Evolutionary conservation across 2,797 vertebrate genomes (phyloP).

Genomic region (Gymnothorax javanicus): DNA sequence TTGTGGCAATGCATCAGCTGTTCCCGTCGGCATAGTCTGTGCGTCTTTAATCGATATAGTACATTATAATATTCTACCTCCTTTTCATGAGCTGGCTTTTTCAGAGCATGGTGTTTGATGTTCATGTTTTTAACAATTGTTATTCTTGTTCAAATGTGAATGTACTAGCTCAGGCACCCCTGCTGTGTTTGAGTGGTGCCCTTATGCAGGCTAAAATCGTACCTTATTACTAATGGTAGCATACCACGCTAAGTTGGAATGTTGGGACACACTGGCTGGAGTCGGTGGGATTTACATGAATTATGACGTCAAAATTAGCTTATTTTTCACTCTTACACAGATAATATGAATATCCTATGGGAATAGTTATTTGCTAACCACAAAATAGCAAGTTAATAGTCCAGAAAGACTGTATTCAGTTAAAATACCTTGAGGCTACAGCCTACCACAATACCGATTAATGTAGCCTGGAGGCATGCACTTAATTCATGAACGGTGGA

Average conservation of each 20-base stretch:
- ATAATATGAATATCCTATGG: not conserved
- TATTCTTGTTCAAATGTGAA: constrained; percentile 29
- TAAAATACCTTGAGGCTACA: not conserved
- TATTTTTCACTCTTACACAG: not conserved
- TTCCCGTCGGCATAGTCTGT: not conserved
- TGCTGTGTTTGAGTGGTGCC: constrained; percentile 22
- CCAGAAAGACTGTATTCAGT: not conserved
- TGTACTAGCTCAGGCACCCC: constrained; percentile 47
- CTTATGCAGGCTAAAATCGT: constrained; percentile 48
- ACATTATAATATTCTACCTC: not conserved
- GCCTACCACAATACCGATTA: too few species aligned
- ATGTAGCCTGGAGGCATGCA: not conserved
- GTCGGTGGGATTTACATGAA: not conserved
- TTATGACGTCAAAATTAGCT: not conserved
- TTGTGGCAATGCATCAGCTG: not conserved
- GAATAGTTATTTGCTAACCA: not conserved
- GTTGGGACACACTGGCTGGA: constrained; percentile 45
- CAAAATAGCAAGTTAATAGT: not conserved
- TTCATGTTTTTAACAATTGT: not conserved
- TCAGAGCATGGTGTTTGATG: not conserved
- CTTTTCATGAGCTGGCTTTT: not conserved
- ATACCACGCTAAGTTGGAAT: constrained; percentile 54
- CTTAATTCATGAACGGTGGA: not conserved
- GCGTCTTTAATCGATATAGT: not conserved
- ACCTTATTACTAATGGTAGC: constrained; percentile 26